Percentiles rank a stretch among this genome's conserved stretches.
Conservation (phyloP, 2,888 invertebrate genomes). For the Drosophila ezoana region DNA sequence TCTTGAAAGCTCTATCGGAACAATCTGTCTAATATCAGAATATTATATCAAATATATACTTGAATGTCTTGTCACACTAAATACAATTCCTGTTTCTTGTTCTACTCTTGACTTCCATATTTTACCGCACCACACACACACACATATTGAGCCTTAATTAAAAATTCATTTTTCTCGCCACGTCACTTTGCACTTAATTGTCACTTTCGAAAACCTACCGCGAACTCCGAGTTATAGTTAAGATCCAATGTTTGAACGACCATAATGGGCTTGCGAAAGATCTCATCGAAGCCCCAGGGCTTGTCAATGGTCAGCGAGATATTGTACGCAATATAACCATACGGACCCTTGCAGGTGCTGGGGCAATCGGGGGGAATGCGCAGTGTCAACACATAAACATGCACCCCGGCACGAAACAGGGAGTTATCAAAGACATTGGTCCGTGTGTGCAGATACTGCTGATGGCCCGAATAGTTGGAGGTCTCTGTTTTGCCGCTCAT, state of each 20-base stretch:
- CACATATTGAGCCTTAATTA: neutral
- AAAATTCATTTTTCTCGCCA: constrained; percentile 10
- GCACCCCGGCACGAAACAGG: constrained; percentile 79
- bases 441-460: constrained; percentile 81
- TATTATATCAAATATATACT: too few species aligned
- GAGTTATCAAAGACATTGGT: constrained; percentile 79
- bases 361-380: constrained; percentile 87
- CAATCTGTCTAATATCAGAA: too few species aligned
- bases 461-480: constrained; percentile 80
- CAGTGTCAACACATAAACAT: constrained; percentile 92
- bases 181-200: constrained; percentile 5
- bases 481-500: constrained; percentile 81
- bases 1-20: too few species aligned
- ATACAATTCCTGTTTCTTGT: too few species aligned
- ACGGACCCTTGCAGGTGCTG: constrained; percentile 90
- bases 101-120: neutral
- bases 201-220: constrained; percentile 85
- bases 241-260: constrained; percentile 92
- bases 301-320: constrained; percentile 91
- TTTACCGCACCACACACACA: neutral
- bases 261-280: constrained; percentile 87
- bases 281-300: constrained; percentile 90
- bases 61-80: too few species aligned
- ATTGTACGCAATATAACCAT: constrained; percentile 91
- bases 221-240: constrained; percentile 89